Evolutionary conservation across 1,140 invertebrate genomes (phyloP).

Genomic region (Trichonephila inaurata): DNA sequence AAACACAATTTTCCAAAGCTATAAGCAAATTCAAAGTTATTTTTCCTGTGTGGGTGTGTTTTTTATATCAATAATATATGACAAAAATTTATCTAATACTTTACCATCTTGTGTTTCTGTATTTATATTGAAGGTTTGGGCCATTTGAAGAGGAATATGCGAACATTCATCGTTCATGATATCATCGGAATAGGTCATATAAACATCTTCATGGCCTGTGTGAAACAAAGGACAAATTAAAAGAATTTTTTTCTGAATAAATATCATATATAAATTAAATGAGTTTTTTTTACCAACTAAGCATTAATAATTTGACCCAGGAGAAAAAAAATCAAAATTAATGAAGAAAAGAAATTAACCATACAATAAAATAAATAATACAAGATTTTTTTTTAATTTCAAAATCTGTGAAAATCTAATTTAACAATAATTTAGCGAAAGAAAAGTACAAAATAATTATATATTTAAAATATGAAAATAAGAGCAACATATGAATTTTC

Average conservation of each 20-base stretch:
- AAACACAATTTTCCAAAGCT: conserved; percentile 81
- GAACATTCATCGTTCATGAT: background rate
- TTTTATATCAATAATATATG: background rate
- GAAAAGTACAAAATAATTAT: no score
- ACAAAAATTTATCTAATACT: background rate
- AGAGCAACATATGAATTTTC: no score
- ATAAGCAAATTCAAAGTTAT: conserved; percentile 36
- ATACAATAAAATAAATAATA: no score
- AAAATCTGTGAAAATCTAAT: no score
- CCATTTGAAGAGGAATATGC: conserved; percentile 21
- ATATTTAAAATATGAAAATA: no score
- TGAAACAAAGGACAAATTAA: background rate
- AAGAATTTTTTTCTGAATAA: background rate
- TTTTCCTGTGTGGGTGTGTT: background rate
- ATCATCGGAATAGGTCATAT: background rate
- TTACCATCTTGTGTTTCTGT: conserved; percentile 61
- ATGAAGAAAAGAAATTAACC: no score
- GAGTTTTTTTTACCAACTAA: no score
- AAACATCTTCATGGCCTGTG: background rate
- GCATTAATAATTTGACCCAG: no score
- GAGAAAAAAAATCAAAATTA: no score
- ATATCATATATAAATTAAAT: background rate
- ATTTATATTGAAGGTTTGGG: conserved; percentile 18
- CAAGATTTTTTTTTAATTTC: no score
- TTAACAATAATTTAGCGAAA: no score